Percentiles rank a stretch among this genome's conserved stretches.
Conservation (phyloP, 1,140 invertebrate species). For the Drosophila sp. region DNA sequence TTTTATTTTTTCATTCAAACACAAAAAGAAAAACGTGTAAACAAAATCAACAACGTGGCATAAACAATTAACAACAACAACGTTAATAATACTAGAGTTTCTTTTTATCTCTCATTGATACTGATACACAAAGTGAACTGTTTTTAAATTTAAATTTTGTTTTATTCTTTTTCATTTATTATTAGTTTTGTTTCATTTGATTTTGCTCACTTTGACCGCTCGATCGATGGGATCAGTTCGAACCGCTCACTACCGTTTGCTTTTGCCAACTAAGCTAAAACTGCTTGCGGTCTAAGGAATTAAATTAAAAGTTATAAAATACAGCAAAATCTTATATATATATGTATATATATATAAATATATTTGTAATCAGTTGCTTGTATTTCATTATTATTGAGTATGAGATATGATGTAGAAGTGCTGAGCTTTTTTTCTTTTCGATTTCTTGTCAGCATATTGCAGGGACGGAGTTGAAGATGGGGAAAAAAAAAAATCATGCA, state of each 20-base stretch:
- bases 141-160: not conserved
- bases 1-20: constrained; percentile 2
- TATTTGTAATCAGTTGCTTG: constrained; percentile 68
- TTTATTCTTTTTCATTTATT: not conserved
- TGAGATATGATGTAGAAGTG: constrained; percentile 47
- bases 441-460: constrained; percentile 62
- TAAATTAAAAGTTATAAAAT: constrained; percentile 13
- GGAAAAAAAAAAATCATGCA: constrained; percentile 21
- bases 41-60: constrained; percentile 9
- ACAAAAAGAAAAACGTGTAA: constrained; percentile 4
- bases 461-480: not conserved
- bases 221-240: not conserved
- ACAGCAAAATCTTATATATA: constrained; percentile 2
- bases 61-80: constrained; percentile 2
- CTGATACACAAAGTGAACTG: not conserved
- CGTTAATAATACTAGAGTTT: not conserved
- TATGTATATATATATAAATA: constrained; percentile 51
- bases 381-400: constrained; percentile 55
- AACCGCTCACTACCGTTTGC: constrained; percentile 6
- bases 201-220: not conserved
- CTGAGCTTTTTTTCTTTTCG: constrained; percentile 53
- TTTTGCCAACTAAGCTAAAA: constrained; percentile 4
- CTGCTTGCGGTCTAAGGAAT: not conserved
- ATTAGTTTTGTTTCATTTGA: not conserved
- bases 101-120: not conserved